Conservation (phyloP, 2,113 vertebrate genomes). For the Puma concolor region DNA sequence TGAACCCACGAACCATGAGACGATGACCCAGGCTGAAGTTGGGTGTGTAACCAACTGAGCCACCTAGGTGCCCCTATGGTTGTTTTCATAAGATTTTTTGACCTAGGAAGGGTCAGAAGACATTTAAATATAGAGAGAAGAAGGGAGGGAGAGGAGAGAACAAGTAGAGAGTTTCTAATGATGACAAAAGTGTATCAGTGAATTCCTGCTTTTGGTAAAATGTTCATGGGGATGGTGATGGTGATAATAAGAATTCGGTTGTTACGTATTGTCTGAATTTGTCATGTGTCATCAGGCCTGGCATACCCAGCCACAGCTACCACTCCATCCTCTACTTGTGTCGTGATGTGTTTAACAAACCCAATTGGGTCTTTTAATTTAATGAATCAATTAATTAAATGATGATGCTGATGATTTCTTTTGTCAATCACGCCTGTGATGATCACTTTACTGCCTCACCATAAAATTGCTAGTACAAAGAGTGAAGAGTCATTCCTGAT, state of each 20-base stretch:
- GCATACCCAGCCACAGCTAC: no score
- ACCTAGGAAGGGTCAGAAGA: not conserved
- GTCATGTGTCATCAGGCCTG: not conserved
- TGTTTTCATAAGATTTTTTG: not conserved
- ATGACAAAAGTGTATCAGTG: not conserved
- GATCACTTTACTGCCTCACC: not conserved
- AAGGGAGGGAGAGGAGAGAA: not conserved
- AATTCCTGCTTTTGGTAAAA: not conserved
- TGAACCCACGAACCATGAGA: no score
- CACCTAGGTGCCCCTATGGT: not conserved
- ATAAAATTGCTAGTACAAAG: not conserved
- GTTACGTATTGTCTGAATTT: not conserved
- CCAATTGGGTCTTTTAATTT: not conserved
- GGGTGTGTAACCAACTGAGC: no score
- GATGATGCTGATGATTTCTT: not conserved
- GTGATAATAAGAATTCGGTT: not conserved
- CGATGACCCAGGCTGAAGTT: no score
- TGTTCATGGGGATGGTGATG: not conserved
- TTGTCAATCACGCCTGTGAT: not conserved
- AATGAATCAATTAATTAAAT: not conserved
- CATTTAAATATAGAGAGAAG: not conserved
- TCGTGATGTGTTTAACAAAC: not conserved
- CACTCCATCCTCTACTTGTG: accelerated
- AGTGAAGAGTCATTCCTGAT: not conserved
- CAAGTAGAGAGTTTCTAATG: not conserved